Evolutionary conservation across 1,140 invertebrate species (phyloP).

Genomic region (Gyrodactylus bullatarudis): DNA sequence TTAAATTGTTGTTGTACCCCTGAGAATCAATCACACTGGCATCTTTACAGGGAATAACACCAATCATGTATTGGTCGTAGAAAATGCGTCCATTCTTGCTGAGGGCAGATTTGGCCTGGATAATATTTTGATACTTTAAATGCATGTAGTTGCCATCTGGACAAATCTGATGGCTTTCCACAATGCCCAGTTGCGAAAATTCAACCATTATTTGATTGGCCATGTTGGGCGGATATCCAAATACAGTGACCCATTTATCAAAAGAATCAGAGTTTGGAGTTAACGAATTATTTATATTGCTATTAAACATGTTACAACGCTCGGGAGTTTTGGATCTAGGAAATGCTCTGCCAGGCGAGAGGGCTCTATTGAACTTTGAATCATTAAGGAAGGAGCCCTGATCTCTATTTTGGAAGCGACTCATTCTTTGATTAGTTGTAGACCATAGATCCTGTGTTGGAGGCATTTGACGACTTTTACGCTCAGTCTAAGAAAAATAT

Average conservation of each 20-base stretch:
- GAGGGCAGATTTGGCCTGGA: constrained; percentile 43
- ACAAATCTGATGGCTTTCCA: constrained; percentile 18
- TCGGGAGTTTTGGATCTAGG: neutral
- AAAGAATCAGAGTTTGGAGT: neutral
- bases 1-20: neutral
- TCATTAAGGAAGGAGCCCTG: neutral
- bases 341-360: neutral
- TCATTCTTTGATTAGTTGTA: neutral
- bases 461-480: neutral
- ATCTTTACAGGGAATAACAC: neutral
- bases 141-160: constrained; percentile 62
- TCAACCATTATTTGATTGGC: neutral
- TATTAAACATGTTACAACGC: neutral
- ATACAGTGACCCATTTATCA: neutral
- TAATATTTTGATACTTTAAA: constrained; percentile 41
- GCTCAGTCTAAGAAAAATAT: neutral
- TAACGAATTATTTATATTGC: neutral
- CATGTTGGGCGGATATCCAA: neutral
- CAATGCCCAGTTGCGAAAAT: neutral
- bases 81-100: constrained; percentile 41
- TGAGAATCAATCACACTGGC: neutral
- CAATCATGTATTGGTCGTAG: neutral
- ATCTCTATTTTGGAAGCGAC: neutral
- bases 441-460: neutral
- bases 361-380: neutral